Base-by-base conservation (phyloP, 1,140 invertebrate genomes). In the Drosophila murphyi region DNA sequence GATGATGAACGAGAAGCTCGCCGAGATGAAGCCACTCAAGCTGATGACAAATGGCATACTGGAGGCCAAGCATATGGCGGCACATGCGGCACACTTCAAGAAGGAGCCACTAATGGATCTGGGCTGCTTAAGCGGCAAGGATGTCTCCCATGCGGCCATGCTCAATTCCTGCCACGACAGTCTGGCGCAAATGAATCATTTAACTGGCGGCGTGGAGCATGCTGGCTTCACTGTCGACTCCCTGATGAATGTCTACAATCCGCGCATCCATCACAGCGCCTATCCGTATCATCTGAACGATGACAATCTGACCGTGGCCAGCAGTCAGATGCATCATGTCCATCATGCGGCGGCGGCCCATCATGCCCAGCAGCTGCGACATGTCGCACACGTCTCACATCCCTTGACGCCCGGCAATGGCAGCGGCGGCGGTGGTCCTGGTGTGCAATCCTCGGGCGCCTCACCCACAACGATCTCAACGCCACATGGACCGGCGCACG, bases 211-310 rank as follows among this genome's bases (percentile, higher is more conserved):
- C 0, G 87, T 91, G 20, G 92, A 92, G 47, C 92, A 92, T 62
- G 78, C 90, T 35, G 92, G 92, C 39, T 92, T 92, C 61, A 92
- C 92, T 7, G 92, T 92, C 4, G 92, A 92, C 76, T 92, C 92
- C 29, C 81, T 92, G 35, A 92, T 92, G 92, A 92, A 92, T 65
- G 92, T 92, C 48, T 92, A 92, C 41, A 92, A 92, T 82, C 92
- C 92, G 60, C 80, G 92, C 41, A 90, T 92, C 55, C 92, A 92
- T 65, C 92, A 92, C 62, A 85, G 86, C 75, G 88, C 92, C 68
- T 92, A 92, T 92, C 90, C 92, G 59, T 92, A 92, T 75, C 91
- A 92, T 43, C 71, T 92, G 60, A 83, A 92, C 50, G 92, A 92
- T 32, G 92, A 92, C 20, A 92, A 92, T 7, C 78, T 92, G 69